phyloP scores from a whole-genome alignment of 2,113 vertebrate species.

The Phyllostomus hastatus region DNA sequence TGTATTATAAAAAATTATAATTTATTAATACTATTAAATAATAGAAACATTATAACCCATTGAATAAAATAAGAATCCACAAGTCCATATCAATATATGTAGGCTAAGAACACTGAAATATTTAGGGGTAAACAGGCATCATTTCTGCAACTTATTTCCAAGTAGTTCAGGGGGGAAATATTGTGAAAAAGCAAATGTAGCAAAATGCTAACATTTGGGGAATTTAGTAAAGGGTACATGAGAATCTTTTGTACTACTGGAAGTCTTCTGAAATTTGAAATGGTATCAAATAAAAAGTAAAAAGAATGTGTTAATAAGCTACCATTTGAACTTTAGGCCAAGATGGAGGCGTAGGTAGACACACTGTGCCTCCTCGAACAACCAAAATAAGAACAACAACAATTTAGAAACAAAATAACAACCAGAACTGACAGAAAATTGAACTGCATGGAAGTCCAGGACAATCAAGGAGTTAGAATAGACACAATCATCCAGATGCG shows the following conservation, averaged over 20 bases:
- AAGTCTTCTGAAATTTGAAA: conserved; percentile 13
- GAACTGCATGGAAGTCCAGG: too few relatives aligned
- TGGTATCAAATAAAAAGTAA: background rate
- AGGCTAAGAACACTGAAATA: conserved; percentile 22
- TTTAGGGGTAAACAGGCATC: background rate
- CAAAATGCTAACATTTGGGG: background rate
- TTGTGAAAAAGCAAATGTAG: background rate
- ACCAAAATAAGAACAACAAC: too few relatives aligned
- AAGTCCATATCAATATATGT: background rate
- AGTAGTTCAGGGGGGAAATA: background rate
- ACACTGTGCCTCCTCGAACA: too few relatives aligned
- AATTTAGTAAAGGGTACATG: background rate
- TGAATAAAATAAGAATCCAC: conserved; percentile 1
- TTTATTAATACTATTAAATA: background rate
- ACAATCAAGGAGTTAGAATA: too few relatives aligned
- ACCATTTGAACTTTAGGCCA: background rate
- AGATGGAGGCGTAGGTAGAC: too few relatives aligned
- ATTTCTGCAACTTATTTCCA: background rate
- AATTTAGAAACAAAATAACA: too few relatives aligned
- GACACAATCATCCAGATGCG: too few relatives aligned
- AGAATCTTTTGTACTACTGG: background rate
- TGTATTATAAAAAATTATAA: background rate
- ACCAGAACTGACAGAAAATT: too few relatives aligned
- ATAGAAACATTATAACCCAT: background rate
- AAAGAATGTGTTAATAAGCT: background rate